These are phyloP conservation scores for Thaumetopoea pityocampa DNA, from an alignment of 1,140 invertebrate genomes.

Conservation along the genomic window DNA sequence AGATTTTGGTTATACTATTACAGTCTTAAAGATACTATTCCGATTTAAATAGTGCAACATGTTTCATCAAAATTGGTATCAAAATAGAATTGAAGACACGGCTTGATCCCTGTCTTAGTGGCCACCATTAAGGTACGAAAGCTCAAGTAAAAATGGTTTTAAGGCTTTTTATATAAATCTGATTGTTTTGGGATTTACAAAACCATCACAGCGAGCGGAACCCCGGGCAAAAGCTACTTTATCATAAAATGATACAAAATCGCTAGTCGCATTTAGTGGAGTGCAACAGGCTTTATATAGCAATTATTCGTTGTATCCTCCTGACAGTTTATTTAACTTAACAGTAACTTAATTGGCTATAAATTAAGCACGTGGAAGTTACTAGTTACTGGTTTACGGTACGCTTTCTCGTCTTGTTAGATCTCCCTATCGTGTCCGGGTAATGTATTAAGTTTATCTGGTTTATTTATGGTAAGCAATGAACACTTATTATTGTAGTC, in stretches of 20 bases:
- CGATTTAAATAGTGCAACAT: too few relatives aligned
- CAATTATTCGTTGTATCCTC: slow-evolving; percentile 49
- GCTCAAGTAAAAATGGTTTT: too few relatives aligned
- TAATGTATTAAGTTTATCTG: slow-evolving; percentile 34
- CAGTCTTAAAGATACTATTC: too few relatives aligned
- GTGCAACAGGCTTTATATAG: slow-evolving; percentile 28
- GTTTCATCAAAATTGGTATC: too few relatives aligned
- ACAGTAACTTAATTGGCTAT: slow-evolving; percentile 69
- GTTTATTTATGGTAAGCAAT: slow-evolving; percentile 24
- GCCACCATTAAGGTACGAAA: too few relatives aligned
- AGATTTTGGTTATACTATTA: too few relatives aligned
- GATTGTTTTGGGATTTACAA: too few relatives aligned
- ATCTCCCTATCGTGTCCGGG: slow-evolving; percentile 28
- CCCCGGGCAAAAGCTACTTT: too few relatives aligned
- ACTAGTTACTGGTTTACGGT: slow-evolving; percentile 43
- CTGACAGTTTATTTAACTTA: slow-evolving; percentile 59
- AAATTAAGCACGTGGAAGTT: slow-evolving; percentile 61
- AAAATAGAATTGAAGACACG: too few relatives aligned
- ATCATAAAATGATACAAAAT: slow-evolving; percentile 21
- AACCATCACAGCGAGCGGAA: too few relatives aligned
- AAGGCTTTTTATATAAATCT: too few relatives aligned
- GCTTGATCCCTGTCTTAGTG: too few relatives aligned
- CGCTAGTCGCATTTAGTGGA: slow-evolving; percentile 10
- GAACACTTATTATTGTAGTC: slow-evolving; percentile 11
- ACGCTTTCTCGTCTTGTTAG: slow-evolving; percentile 39